Evolutionary conservation across 2,888 invertebrate genomes (phyloP).

Genomic region (Octonoba sinensis): DNA sequence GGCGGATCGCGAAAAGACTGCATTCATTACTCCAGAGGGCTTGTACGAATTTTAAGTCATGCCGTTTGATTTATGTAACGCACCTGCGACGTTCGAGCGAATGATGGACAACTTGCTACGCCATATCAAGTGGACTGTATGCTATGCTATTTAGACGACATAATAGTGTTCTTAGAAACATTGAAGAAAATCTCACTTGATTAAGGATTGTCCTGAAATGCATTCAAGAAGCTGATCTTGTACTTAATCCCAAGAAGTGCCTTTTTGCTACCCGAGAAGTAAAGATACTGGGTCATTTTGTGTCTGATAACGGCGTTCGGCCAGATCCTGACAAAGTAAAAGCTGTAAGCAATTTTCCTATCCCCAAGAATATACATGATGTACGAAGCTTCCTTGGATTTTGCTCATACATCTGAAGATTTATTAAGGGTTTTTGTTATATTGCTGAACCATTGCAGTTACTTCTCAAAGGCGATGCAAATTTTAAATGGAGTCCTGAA

Average conservation of each 20-base stretch:
- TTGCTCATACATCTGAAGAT: too few relatives aligned
- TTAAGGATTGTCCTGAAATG: too few relatives aligned
- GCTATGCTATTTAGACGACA: slow-evolving; percentile 67
- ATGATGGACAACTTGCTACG: slow-evolving; percentile 66
- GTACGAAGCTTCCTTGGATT: too few relatives aligned
- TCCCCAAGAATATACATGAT: slow-evolving; percentile 35
- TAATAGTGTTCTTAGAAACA: slow-evolving; percentile 64
- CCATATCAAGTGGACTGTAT: slow-evolving; percentile 62
- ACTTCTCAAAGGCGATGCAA: slow-evolving; percentile 11
- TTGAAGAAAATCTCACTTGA: slow-evolving; percentile 65
- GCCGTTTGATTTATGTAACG: too few relatives aligned
- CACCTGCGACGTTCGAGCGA: slow-evolving; percentile 67
- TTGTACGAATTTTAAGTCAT: slow-evolving; percentile 68
- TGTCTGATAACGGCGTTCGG: slow-evolving; percentile 12
- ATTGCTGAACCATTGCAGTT: too few relatives aligned
- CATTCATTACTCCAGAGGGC: slow-evolving; percentile 66
- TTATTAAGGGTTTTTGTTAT: too few relatives aligned
- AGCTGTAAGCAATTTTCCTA: slow-evolving; percentile 33
- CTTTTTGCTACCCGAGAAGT: too few relatives aligned
- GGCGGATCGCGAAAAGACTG: slow-evolving; percentile 64
- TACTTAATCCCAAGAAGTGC: slow-evolving; percentile 66
- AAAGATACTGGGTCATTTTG: slow-evolving; percentile 48
- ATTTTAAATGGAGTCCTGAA: not conserved
- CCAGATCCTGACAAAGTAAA: slow-evolving; percentile 25
- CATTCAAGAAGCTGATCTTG: slow-evolving; percentile 63